Evolutionary conservation across 2,888 invertebrate species (phyloP), one percentile per base, ranked within the genome.

Genomic region (Palloptera scutellata): DNA sequence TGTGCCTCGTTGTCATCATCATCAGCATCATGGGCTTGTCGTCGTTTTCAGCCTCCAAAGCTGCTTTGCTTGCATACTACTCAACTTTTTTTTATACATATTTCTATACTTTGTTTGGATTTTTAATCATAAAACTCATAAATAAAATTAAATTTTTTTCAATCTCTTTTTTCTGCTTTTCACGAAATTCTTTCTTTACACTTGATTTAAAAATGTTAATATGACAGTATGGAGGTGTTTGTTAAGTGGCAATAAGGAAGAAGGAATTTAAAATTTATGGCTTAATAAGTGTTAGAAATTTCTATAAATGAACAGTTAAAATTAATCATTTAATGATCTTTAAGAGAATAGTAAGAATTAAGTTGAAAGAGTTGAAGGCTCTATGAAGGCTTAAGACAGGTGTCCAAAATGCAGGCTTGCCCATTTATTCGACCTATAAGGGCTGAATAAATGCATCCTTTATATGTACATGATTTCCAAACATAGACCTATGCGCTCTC

Each of bases 221-320:
- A 6, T 40, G 52, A 51, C 52, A 40, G 61, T 48, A 20, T 30
- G 54, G 19, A 63, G 63, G 55, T 63, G 63, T 63, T 48, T 30
- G 40, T 64, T 58, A 48, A 51, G 58, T 51, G 40, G 60, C 45
- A 45, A 48, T 13, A 43, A 59, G 52, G 54, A 60, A 60, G 45
- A 43, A 60, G 54, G 53, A 65, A 60, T 65, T 65, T 54, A 3
- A 60, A 60, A 65, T 65, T 65, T 54, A 65, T 53, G 65, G 19
- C 65, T 42, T 17, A 52, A 60, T 45, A 66, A 66, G 61, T 65
- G 65, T 48, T 58, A 55, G 57, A 48, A 64, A 64, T 48, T 51
- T 57, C 40, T 8, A 45, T 19, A 30, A 30, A 30, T 30, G 2
- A 30, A 30, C 6, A 30, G 30, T 30, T 30, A 30, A 30, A 4